These are phyloP conservation scores for Nineta flava DNA, from an alignment of 2,888 invertebrate species.

Conservation along the genomic window DNA sequence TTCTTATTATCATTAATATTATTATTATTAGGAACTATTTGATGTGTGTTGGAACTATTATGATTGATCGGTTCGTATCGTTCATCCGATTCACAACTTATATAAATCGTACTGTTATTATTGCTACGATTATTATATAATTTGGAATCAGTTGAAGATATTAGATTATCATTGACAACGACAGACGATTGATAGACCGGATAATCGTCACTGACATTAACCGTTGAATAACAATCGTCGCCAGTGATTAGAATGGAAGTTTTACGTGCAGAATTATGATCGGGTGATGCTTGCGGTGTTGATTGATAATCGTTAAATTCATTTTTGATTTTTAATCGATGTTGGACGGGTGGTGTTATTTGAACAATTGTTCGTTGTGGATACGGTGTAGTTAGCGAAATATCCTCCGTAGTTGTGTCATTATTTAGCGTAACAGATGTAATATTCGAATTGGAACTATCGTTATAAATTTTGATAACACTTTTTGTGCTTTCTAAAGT, in stretches of 20 bases:
- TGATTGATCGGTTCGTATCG: slow-evolving; percentile 12
- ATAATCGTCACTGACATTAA: slow-evolving; percentile 51
- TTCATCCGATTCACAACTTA: slow-evolving; percentile 21
- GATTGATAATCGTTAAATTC: slow-evolving; percentile 21
- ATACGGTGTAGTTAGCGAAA: slow-evolving; percentile 9
- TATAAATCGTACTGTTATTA: slow-evolving; percentile 26
- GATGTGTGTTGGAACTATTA: slow-evolving; percentile 6
- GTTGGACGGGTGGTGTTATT: slow-evolving; percentile 29
- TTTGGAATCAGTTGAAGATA: slow-evolving; percentile 12
- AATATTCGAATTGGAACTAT: not conserved
- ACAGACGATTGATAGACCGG: slow-evolving; percentile 59
- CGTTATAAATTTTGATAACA: not conserved
- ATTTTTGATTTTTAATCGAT: slow-evolving; percentile 37
- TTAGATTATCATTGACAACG: slow-evolving; percentile 42
- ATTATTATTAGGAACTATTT: not conserved
- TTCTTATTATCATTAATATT: not conserved
- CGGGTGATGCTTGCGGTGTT: slow-evolving; percentile 18
- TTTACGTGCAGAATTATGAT: slow-evolving; percentile 29
- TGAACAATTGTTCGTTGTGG: slow-evolving; percentile 30
- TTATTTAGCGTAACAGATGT: slow-evolving; percentile 5
- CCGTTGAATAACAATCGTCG: slow-evolving; percentile 58
- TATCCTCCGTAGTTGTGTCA: not conserved
- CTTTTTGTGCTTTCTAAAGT: not conserved
- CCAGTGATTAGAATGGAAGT: slow-evolving; percentile 60
- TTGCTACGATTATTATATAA: slow-evolving; percentile 13